Evolutionary conservation across 92 coral and sea anemone genomes (phyloP).

Genomic region (Porites rus): DNA sequence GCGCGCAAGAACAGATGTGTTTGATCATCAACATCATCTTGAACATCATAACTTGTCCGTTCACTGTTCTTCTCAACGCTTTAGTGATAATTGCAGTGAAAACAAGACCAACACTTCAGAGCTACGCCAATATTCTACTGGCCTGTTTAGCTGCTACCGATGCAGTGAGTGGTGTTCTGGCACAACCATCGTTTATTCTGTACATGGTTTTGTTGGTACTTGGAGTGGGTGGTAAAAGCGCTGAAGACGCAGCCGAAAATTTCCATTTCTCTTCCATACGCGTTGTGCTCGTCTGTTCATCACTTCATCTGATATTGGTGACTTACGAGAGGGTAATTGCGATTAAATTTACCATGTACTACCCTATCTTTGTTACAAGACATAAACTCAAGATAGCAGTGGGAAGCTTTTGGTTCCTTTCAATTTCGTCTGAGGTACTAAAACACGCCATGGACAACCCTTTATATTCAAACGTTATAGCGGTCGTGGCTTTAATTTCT

Average conservation of each 20-base stretch:
- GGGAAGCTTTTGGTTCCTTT: neutral
- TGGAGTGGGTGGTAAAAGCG: too few relatives aligned
- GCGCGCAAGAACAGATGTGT: neutral
- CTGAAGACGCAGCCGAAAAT: too few relatives aligned
- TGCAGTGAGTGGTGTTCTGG: neutral
- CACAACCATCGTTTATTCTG: neutral
- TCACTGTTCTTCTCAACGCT: constrained; percentile 19
- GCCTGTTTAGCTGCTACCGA: constrained; percentile 30
- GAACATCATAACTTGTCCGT: constrained; percentile 14
- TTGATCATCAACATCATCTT: neutral
- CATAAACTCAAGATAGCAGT: neutral
- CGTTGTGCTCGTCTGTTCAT: neutral
- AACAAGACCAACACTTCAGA: constrained; percentile 21
- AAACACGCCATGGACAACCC: neutral
- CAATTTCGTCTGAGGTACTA: neutral
- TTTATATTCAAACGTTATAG: neutral
- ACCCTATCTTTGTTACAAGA: neutral
- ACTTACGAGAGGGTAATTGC: neutral
- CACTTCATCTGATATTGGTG: neutral
- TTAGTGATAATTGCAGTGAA: constrained; percentile 19
- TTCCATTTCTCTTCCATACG: neutral
- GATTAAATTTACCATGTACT: neutral
- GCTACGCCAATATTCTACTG: neutral
- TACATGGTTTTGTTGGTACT: neutral
- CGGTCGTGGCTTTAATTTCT: neutral